Percentiles rank a stretch among this genome's conserved stretches.
phyloP scores from a whole-genome alignment of 2,113 vertebrate genomes.

The Notechis scutatus region DNA sequence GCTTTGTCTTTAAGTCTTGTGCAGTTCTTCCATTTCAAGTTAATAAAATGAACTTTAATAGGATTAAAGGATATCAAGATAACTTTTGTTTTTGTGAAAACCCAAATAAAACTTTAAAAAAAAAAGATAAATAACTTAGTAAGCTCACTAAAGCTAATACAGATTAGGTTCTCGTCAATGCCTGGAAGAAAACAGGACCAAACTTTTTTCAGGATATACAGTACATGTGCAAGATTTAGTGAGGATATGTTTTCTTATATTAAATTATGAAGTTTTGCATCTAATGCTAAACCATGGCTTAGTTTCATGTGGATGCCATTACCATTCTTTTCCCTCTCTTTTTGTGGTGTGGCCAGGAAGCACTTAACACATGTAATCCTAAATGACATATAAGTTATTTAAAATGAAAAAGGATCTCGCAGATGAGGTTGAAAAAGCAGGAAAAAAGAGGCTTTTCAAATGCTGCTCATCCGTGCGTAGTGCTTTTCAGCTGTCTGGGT shows the following conservation, averaged over 20 bases:
- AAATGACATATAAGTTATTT: neutral
- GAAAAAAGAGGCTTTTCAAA: too few species aligned
- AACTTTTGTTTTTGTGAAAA: neutral
- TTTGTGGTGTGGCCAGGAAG: neutral
- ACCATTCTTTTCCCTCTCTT: neutral
- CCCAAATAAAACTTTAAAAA: too few species aligned
- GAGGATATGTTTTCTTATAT: neutral
- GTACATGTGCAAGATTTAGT: neutral
- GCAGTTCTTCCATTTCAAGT: neutral
- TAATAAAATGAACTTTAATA: constrained; percentile 2
- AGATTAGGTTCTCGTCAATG: neutral
- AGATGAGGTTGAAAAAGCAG: too few species aligned
- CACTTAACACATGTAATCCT: neutral
- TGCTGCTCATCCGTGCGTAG: too few species aligned
- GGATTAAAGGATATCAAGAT: neutral
- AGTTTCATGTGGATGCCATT: neutral
- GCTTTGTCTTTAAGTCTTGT: neutral
- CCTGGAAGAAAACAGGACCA: neutral
- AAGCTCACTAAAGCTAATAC: neutral
- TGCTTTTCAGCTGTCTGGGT: too few species aligned
- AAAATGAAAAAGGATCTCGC: neutral
- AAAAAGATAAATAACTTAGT: neutral
- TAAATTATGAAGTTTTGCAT: neutral
- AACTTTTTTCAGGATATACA: neutral
- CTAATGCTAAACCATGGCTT: neutral